Evolutionary conservation across 2,797 vertebrate species (phyloP).

Genomic region (Thamnophis elegans): DNA sequence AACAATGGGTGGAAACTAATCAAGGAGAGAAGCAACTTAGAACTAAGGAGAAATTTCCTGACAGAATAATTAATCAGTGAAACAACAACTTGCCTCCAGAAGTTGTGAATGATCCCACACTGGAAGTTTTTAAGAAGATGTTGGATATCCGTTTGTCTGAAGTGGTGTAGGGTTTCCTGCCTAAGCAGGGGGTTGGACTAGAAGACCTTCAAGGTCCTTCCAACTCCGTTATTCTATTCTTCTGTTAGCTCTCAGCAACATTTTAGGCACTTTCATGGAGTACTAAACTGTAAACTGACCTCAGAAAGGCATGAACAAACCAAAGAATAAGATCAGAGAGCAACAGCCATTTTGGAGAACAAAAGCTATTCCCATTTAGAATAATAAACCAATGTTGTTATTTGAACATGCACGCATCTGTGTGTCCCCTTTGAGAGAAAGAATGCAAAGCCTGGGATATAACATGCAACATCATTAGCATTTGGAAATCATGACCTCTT

Average conservation of each 20-base stretch:
- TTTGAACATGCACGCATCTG: neutral
- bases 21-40: no score
- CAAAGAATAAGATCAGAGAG: neutral
- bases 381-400: neutral
- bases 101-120: no score
- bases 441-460: neutral
- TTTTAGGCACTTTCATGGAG: neutral
- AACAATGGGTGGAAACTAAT: no score
- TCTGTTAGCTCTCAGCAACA: slow-evolving; percentile 20
- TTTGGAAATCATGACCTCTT: neutral
- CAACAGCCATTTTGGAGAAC: neutral
- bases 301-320: neutral
- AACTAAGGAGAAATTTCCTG: no score
- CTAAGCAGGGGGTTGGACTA: no score
- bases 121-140: no score
- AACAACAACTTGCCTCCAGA: no score
- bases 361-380: neutral
- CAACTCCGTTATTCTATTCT: neutral
- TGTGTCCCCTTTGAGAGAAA: neutral
- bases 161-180: no score
- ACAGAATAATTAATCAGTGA: no score
- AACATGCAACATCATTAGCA: neutral
- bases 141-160: no score
- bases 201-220: no score
- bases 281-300: slow-evolving; percentile 32